Conservation (phyloP, 2,113 vertebrate species). For the human (Homo sapiens) region GRCh38 chr6:91202501-91203000, state of each 20-base stretch:
- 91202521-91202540: not conserved
- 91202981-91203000: accelerated
- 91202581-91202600: not conserved
- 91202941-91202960: not conserved
- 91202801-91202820: not conserved
- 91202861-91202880: not conserved
- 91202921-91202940: not conserved
- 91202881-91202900: not conserved
- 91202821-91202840: not conserved
- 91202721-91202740: not conserved
- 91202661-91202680: not conserved
- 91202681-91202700: not conserved
- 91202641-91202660: not conserved
- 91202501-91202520: not conserved
- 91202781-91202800: not conserved
- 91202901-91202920: not conserved
- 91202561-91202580: not conserved
- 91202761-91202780: not conserved
- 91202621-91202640: conserved; percentile 15
- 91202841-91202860: not conserved
- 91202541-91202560: conserved; percentile 32
- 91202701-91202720: not conserved
- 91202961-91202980: not conserved
- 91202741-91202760: not conserved
- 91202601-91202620: not conserved